These are phyloP conservation scores for Vipera ursinii DNA, from an alignment of 2,797 vertebrate genomes.

Conservation along the genomic window DNA sequence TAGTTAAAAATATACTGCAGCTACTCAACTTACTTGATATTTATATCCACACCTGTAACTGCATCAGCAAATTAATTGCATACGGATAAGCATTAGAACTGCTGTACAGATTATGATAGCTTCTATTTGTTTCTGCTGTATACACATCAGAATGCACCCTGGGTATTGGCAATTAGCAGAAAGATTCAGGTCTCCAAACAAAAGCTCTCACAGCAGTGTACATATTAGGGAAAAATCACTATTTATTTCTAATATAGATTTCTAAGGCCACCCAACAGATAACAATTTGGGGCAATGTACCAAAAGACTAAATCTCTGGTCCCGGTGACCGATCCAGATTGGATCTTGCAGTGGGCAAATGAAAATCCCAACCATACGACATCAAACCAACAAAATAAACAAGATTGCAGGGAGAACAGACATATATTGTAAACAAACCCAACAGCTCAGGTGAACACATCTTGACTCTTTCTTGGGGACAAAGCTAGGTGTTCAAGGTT, in stretches of 20 bases:
- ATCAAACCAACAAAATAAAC: neutral
- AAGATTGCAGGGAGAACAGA: neutral
- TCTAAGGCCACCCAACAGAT: neutral
- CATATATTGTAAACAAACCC: neutral
- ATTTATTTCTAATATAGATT: neutral
- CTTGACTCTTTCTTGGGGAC: neutral
- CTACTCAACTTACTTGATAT: constrained; percentile 36
- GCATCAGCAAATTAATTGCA: constrained; percentile 41
- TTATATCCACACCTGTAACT: constrained; percentile 41
- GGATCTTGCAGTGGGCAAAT: neutral
- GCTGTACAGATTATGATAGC: neutral
- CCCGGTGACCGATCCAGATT: neutral
- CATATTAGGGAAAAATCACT: neutral
- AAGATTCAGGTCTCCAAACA: neutral
- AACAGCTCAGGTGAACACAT: neutral
- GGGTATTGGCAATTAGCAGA: neutral
- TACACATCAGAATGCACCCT: neutral
- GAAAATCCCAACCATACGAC: neutral
- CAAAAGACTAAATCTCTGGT: neutral
- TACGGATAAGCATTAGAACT: constrained; percentile 16
- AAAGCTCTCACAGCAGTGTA: neutral
- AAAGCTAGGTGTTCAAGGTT: neutral
- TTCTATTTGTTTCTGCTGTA: neutral
- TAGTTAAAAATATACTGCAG: constrained; percentile 64
- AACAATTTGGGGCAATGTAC: neutral